Evolutionary conservation across 2,797 vertebrate genomes (phyloP), one percentile per base, ranked within the genome.

Genomic region (Arctocebus calabarensis): DNA sequence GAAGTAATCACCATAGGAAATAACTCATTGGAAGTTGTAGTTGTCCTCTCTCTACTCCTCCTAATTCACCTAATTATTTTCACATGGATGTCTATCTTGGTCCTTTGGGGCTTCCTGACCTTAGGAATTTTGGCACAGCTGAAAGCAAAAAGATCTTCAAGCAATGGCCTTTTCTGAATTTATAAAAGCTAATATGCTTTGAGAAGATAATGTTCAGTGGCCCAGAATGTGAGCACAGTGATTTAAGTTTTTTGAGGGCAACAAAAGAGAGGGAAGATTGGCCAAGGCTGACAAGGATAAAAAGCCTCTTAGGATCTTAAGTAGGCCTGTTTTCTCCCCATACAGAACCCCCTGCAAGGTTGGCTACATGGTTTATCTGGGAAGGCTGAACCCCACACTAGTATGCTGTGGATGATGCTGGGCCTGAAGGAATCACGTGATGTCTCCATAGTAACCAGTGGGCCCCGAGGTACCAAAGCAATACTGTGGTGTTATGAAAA

Each of bases 61-160:
- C 48, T 70, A 64, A 43, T 86, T 90, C 23, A 64, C 29, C 57
- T 70, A 64, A 43, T 88, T 85, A 62, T 92, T 70, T 83, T 59
- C 7, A 2, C 4, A 59, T 37, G 13, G 45, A 7, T 70, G 32
- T 52, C 20, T 32, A 66, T 43, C 20, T 32, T 57, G 37, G 37
- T 34, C 52, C 9, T 73, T 84, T 45, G 75, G 71, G 22, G 14
- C 9, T 66, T 83, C 62, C 43, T 55, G 29, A 19, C 29, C 14
- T 91, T 74, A 61, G 13, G 10, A 62, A 81, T 66, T 90, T 79
- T 70, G 82, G 29, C 66, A 48, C 4, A 43, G 7, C 45, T 92
- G 8, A 90, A 84, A 90, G 40, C 11, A 83, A 88, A 96, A 88
- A 66, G 32, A 84, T 12, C 86, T 43, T 48, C 37, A 87, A 70